Percentiles rank a stretch among this genome's conserved stretches.
These are phyloP conservation scores for Caenorhabditis tropicalis DNA, from an alignment of 1,140 invertebrate genomes.

Conservation along the genomic window DNA sequence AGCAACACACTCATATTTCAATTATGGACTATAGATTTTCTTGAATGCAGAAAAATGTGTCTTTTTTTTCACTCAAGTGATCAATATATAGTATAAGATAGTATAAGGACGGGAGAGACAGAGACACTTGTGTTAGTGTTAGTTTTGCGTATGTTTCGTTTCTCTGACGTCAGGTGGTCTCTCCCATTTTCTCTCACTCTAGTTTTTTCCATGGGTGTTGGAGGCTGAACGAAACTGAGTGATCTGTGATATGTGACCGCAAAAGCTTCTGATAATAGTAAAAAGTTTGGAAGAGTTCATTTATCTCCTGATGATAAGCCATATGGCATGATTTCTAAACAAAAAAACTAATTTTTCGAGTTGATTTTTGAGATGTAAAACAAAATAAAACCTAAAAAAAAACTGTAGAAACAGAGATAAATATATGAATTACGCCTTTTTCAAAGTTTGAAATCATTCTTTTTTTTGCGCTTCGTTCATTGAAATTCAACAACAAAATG, in stretches of 20 bases:
- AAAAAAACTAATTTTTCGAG: background rate
- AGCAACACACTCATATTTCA: slow-evolving; percentile 40
- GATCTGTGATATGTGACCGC: slow-evolving; percentile 14
- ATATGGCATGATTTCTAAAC: background rate
- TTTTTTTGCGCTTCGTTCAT: no score
- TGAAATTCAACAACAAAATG: no score
- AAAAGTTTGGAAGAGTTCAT: background rate
- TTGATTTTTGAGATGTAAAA: no score
- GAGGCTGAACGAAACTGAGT: background rate
- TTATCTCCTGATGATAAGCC: background rate
- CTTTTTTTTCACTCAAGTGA: background rate
- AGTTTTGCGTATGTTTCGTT: background rate
- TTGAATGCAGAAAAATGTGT: background rate
- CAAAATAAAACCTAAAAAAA: no score
- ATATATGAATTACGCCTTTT: no score
- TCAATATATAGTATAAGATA: slow-evolving; percentile 19
- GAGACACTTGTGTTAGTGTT: background rate
- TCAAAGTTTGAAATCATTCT: no score
- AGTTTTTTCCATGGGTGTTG: background rate
- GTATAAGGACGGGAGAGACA: background rate
- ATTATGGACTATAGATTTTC: background rate
- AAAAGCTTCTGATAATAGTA: background rate
- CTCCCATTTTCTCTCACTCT: background rate
- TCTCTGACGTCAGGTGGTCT: background rate
- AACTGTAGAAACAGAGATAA: no score